Conservation (phyloP, 2,888 invertebrate species). For the Ceratothoa steindachneri region DNA sequence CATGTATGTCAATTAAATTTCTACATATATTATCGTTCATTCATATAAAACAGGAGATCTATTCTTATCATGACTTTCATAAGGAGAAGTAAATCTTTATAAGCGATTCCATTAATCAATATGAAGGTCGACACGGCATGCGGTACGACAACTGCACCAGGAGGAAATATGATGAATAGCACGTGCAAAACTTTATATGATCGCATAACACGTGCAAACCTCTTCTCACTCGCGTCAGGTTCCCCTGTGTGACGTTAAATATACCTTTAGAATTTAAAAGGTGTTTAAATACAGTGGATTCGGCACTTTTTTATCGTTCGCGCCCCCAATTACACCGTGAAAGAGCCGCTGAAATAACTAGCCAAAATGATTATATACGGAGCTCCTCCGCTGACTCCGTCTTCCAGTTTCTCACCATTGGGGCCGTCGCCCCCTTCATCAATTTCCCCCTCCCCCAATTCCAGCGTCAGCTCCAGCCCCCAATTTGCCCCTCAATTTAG, state of each 20-base stretch:
- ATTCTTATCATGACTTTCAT: too few relatives aligned
- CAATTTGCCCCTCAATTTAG: not conserved
- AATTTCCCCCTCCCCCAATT: conserved; percentile 4
- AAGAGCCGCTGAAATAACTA: too few relatives aligned
- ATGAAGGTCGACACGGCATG: not conserved
- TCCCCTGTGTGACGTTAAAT: not conserved
- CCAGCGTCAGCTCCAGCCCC: not conserved
- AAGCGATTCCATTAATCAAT: not conserved
- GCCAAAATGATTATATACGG: conserved; percentile 25
- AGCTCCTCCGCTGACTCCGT: conserved; percentile 15
- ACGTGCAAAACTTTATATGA: conserved; percentile 7
- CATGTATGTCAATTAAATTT: too few relatives aligned
- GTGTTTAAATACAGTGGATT: too few relatives aligned
- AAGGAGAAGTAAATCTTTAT: too few relatives aligned
- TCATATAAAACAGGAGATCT: too few relatives aligned
- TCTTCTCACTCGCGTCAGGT: not conserved
- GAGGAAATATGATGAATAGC: conserved; percentile 8
- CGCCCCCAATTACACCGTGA: too few relatives aligned
- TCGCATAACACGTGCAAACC: conserved; percentile 3
- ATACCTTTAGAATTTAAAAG: too few relatives aligned
- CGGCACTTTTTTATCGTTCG: too few relatives aligned
- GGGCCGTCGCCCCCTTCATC: conserved; percentile 8
- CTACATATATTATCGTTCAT: too few relatives aligned
- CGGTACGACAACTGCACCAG: not conserved
- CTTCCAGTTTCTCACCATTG: conserved; percentile 12